A percentile compares a stretch with the other conserved stretches of the same genome.
These are phyloP conservation scores for Arvicanthis niloticus DNA, from an alignment of 2,113 vertebrate genomes.

Conservation along the genomic window DNA sequence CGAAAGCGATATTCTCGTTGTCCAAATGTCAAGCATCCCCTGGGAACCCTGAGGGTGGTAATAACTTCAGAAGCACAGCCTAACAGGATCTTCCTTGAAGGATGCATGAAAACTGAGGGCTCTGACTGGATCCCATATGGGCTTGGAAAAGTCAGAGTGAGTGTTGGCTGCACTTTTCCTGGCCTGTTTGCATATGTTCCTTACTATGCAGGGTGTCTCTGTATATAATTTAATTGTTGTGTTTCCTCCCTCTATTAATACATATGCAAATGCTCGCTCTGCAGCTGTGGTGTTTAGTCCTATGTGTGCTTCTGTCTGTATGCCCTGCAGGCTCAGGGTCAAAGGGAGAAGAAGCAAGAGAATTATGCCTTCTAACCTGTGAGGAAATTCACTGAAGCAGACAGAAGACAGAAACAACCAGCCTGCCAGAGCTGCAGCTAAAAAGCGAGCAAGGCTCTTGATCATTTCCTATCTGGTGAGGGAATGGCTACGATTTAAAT, in stretches of 20 bases:
- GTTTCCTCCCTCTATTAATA: conserved; percentile 90
- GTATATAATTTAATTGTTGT: conserved; percentile 90
- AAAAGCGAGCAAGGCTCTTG: conserved; percentile 64
- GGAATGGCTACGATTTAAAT: conserved; percentile 64
- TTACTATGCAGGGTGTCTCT: conserved; percentile 88
- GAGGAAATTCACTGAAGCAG: conserved; percentile 84
- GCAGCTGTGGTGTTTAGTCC: conserved; percentile 91
- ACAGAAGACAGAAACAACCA: conserved; percentile 82
- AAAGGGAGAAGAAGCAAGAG: conserved; percentile 76
- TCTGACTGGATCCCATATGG: conserved; percentile 77
- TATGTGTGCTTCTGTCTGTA: conserved; percentile 87
- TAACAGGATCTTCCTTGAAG: conserved; percentile 77
- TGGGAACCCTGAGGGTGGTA: conserved; percentile 14
- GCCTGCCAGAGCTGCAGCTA: conserved; percentile 69
- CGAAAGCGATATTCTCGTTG: conserved; percentile 74
- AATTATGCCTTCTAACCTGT: conserved; percentile 84
- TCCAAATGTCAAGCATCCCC: conserved; percentile 80
- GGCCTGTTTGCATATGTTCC: conserved; percentile 86
- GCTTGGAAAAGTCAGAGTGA: conserved; percentile 77
- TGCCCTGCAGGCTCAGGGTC: conserved; percentile 85
- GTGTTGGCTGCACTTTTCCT: conserved; percentile 80
- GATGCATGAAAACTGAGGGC: conserved; percentile 74
- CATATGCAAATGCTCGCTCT: conserved; percentile 86
- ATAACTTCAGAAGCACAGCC: conserved; percentile 69
- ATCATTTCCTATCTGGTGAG: conserved; percentile 72